phyloP scores from a whole-genome alignment of 2,797 vertebrate species.

The Gastrophryne carolinensis region DNA sequence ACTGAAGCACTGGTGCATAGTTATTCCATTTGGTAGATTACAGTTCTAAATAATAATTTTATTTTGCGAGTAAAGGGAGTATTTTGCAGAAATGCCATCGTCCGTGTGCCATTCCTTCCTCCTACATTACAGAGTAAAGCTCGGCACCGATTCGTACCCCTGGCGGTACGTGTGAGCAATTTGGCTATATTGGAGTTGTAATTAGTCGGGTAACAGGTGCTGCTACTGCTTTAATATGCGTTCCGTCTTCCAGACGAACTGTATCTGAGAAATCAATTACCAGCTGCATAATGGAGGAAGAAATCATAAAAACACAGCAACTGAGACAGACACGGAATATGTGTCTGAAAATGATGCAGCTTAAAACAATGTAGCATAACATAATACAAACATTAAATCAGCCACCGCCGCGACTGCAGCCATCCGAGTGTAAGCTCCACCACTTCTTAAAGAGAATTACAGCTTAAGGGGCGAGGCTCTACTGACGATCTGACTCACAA shows the following conservation, averaged over 20 bases:
- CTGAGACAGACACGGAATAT: constrained; percentile 49
- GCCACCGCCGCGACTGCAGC: constrained; percentile 6
- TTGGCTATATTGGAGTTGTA: constrained; percentile 48
- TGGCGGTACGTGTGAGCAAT: constrained; percentile 44
- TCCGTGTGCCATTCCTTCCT: no score
- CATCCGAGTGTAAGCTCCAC: background rate
- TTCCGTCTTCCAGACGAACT: constrained; percentile 50
- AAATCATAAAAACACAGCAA: constrained; percentile 51
- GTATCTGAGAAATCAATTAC: constrained; percentile 53
- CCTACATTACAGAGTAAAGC: no score
- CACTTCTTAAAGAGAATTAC: constrained; percentile 15
- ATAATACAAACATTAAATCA: constrained; percentile 47
- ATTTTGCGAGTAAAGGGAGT: no score
- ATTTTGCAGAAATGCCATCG: no score
- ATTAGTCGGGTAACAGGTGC: constrained; percentile 51
- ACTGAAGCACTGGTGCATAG: no score
- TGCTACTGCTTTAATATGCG: constrained; percentile 47
- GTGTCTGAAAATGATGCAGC: constrained; percentile 49
- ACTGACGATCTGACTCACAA: no score
- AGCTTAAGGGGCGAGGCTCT: background rate
- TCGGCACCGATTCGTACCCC: no score
- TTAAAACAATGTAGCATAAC: constrained; percentile 46
- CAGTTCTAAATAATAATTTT: no score
- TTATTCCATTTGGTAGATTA: no score
- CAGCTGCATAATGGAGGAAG: constrained; percentile 47